Percentiles rank a stretch among this genome's conserved stretches.
Conservation (phyloP, 2,888 invertebrate species). For the Pseudanteris insignis region DNA sequence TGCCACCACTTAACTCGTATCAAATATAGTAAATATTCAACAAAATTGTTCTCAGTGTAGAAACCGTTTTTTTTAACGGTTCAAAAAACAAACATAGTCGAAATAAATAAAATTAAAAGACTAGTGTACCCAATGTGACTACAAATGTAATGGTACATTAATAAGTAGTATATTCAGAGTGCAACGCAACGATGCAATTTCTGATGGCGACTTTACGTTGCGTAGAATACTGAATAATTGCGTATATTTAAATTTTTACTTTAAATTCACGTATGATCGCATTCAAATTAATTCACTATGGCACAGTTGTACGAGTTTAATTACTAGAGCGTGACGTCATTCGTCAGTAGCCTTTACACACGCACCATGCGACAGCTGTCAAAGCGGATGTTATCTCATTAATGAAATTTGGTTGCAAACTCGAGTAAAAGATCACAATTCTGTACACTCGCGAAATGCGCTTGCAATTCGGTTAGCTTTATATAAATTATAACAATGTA, state of each 20-base stretch:
- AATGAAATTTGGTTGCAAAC: constrained; percentile 49
- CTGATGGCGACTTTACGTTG: constrained; percentile 1
- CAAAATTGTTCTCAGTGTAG: too few species aligned
- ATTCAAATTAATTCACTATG: constrained; percentile 45
- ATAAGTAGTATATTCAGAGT: too few species aligned
- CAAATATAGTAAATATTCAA: too few species aligned
- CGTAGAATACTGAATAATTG: constrained; percentile 26
- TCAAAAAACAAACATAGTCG: too few species aligned
- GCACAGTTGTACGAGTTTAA: constrained; percentile 47
- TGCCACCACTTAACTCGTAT: too few species aligned
- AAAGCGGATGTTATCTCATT: constrained; percentile 47
- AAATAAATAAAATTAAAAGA: too few species aligned
- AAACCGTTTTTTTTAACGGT: too few species aligned
- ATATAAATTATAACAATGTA: constrained; percentile 40
- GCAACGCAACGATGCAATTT: too few species aligned
- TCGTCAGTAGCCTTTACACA: constrained; percentile 49
- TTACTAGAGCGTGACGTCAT: constrained; percentile 47
- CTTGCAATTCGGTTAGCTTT: constrained; percentile 37
- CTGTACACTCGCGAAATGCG: constrained; percentile 40
- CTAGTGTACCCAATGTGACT: too few species aligned
- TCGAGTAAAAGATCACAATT: constrained; percentile 41
- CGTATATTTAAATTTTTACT: constrained; percentile 27
- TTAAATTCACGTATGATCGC: constrained; percentile 45
- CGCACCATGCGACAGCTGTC: constrained; percentile 48
- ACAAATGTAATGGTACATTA: too few species aligned